Base-by-base conservation (phyloP, 2,113 vertebrate genomes). In the Leuciscus idus region DNA sequence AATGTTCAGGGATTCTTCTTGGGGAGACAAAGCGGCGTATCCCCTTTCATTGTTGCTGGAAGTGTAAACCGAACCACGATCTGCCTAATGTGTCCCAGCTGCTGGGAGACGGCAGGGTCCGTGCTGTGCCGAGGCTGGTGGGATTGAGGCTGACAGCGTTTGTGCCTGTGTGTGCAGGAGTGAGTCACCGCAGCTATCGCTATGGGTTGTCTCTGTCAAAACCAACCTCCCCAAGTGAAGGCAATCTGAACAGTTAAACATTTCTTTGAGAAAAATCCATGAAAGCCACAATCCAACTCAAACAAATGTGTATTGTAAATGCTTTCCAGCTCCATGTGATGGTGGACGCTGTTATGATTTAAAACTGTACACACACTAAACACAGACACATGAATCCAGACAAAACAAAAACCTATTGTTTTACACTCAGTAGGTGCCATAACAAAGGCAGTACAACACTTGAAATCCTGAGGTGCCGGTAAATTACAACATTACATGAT, bases 41-140 rank as follows among this genome's bases (percentile, higher is more conserved):
- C 81, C 88, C 85, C 73, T 36, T 5, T 91, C 85, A 90, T 89
- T 91, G 90, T 92, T 86, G 86, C 8, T 82, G 77, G 79, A 88
- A 88, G 86, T 85, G 87, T 88, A 83, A 91, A 92, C 90, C 77
- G 33, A 84, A 66, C 87, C 88, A 90, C 85, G 84, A 73, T 88
- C 79, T 61, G 0, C 61, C n/a, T 90, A 92, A 94, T 92, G 79
- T 76, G 73, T 90, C 88, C 89, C 92, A 93, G 92, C 88, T 93
- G 94, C 83, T 81, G 75, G 85, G 61, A 85, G 84, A 66, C 57
- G 91, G 89, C 57, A 83, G 81, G 36, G 72, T 85, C 87, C 87
- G 80, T 81, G 88, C 92, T 87, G 77, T 80, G 55, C n/a, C 26
- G 50, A 19, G 50, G 75, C 28, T 57, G 75, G 50, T 57, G 50